Evolutionary conservation across 2,797 vertebrate species (phyloP).

Genomic region (Kryptopterus vitreolus): DNA sequence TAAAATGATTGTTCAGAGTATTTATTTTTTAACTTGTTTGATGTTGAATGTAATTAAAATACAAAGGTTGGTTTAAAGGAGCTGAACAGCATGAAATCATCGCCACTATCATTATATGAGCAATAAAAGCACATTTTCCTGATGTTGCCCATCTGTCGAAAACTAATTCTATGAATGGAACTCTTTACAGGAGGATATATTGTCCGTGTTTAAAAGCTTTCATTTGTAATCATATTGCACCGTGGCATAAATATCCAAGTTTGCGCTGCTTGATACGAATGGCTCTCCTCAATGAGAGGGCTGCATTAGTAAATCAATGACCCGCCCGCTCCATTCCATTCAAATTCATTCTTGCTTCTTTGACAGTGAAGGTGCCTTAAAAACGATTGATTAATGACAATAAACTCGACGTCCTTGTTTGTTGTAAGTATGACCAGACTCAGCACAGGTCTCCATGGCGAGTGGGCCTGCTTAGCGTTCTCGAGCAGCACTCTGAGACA

Average conservation of each 20-base stretch:
- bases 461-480: neutral
- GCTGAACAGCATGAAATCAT: neutral
- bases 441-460: neutral
- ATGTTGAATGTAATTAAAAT: neutral
- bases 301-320: constrained; percentile 68
- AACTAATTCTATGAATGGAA: neutral
- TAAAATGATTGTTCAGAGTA: neutral
- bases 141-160: neutral
- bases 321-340: constrained; percentile 42
- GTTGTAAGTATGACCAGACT: neutral
- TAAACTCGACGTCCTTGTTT: constrained; percentile 11
- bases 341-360: constrained; percentile 40
- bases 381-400: constrained; percentile 19
- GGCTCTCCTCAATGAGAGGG: constrained; percentile 64
- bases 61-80: neutral
- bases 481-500: neutral
- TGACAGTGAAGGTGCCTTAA: constrained; percentile 34
- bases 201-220: constrained; percentile 14
- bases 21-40: neutral
- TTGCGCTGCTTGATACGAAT: constrained; percentile 60
- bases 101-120: neutral
- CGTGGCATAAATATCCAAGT: constrained; percentile 58
- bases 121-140: neutral
- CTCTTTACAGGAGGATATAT: constrained; percentile 4
- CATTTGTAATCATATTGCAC: constrained; percentile 27